Percentiles rank a stretch among this genome's conserved stretches.
phyloP scores from a whole-genome alignment of 2,113 vertebrate species.

The Pterocles gutturalis region DNA sequence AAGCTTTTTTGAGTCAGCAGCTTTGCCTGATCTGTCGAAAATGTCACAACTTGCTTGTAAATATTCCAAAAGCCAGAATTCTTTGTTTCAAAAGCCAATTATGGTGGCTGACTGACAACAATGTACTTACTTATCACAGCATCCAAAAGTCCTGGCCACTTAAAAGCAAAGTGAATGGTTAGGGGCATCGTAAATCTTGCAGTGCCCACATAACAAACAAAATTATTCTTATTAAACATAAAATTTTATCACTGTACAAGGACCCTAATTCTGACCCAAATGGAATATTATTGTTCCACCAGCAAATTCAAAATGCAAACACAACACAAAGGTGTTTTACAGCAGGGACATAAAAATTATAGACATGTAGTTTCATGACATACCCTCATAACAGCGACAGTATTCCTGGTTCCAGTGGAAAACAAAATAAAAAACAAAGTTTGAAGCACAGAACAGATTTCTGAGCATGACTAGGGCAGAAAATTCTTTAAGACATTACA shows the following conservation, averaged over 20 bases:
- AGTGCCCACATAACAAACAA: not conserved
- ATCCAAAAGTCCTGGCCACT: not conserved
- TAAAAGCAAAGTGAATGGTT: not conserved
- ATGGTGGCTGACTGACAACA: constrained; percentile 16
- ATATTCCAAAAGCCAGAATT: constrained; percentile 29
- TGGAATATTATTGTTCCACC: not conserved
- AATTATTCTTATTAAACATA: constrained; percentile 18
- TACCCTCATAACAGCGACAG: not conserved
- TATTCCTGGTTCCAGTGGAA: not conserved
- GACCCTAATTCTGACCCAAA: not conserved
- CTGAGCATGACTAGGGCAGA: not conserved
- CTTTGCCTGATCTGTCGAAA: constrained; percentile 45
- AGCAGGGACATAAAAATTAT: not conserved
- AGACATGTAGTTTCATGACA: not conserved
- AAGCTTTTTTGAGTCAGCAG: constrained; percentile 23
- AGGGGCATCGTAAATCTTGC: not conserved
- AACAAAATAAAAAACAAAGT: not conserved
- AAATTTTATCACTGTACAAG: not conserved
- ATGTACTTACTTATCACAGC: not conserved
- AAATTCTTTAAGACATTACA: not conserved
- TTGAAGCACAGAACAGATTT: not conserved
- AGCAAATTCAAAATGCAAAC: not conserved
- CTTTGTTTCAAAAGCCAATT: constrained; percentile 55
- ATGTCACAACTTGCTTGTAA: constrained; percentile 62
- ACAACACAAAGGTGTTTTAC: not conserved